These are phyloP conservation scores for Ennomos quercinarius DNA, from an alignment of 2,888 invertebrate species.

Conservation along the genomic window DNA sequence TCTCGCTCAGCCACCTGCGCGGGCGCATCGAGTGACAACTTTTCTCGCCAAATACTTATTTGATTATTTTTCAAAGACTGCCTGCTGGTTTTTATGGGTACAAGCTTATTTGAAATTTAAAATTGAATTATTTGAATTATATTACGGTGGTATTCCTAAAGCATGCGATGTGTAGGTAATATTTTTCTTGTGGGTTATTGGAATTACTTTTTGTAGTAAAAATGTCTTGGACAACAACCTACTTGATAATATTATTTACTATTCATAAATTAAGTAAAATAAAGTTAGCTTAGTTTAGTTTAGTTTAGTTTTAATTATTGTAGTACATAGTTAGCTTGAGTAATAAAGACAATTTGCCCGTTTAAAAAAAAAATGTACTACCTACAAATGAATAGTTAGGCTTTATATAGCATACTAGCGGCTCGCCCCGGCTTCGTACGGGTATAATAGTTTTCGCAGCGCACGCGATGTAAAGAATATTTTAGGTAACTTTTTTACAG, in stretches of 20 bases:
- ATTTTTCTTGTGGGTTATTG: slow-evolving; percentile 9
- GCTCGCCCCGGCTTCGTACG: no score
- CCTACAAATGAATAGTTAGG: no score
- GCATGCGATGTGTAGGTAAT: background rate
- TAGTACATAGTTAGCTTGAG: no score
- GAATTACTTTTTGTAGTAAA: background rate
- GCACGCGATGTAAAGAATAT: no score
- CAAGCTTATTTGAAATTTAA: slow-evolving; percentile 39
- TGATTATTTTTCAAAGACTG: slow-evolving; percentile 20
- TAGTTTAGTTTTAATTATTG: no score
- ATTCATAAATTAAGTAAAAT: no score
- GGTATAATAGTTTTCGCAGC: no score
- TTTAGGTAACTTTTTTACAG: no score
- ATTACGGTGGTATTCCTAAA: slow-evolving; percentile 8
- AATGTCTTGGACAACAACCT: background rate
- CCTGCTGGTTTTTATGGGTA: slow-evolving; percentile 31
- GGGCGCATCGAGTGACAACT: slow-evolving; percentile 23
- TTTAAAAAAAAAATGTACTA: no score
- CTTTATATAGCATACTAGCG: no score
- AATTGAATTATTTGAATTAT: slow-evolving; percentile 31
- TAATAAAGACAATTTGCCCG: no score
- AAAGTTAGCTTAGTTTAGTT: no score
- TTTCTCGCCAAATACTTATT: slow-evolving; percentile 18
- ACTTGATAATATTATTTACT: background rate
- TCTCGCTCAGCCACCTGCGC: slow-evolving; percentile 29